Evolutionary conservation across 2,888 invertebrate genomes (phyloP).

Genomic region (Lasioglossum calceatum): DNA sequence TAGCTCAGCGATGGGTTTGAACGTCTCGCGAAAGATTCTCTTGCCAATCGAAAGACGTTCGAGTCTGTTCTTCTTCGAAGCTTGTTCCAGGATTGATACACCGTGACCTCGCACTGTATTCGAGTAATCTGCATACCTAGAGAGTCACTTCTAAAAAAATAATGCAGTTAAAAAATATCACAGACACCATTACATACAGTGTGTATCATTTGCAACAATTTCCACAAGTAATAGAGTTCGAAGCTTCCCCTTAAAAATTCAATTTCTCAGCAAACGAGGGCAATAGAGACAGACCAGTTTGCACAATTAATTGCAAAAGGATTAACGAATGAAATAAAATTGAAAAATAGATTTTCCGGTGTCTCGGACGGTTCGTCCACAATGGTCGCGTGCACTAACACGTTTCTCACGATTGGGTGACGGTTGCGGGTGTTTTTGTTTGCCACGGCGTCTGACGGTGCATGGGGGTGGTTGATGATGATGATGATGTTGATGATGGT

Average conservation of each 20-base stretch:
- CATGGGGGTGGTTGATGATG: slow-evolving; percentile 69
- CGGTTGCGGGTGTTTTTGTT: slow-evolving; percentile 60
- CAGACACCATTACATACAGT: no score
- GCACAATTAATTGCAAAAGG: no score
- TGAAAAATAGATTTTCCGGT: neutral
- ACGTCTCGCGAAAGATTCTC: neutral
- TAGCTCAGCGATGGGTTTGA: neutral
- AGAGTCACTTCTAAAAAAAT: slow-evolving; percentile 52
- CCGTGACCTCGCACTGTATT: slow-evolving; percentile 43
- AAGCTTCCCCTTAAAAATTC: no score
- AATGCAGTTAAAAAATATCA: no score
- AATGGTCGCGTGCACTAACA: slow-evolving; percentile 63
- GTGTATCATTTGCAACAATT: no score
- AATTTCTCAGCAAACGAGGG: no score
- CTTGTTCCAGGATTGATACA: neutral
- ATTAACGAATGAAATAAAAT: no score
- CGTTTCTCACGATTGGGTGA: slow-evolving; percentile 64
- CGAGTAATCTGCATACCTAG: slow-evolving; percentile 70
- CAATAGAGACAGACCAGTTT: no score
- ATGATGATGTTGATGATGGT: slow-evolving; percentile 24
- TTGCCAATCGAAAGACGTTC: neutral
- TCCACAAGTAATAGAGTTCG: no score
- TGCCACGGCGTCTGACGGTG: slow-evolving; percentile 68
- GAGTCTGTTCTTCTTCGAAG: neutral
- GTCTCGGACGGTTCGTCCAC: slow-evolving; percentile 53